Conservation (phyloP, 2,797 vertebrate species). For the Pangasius krempfi region DNA sequence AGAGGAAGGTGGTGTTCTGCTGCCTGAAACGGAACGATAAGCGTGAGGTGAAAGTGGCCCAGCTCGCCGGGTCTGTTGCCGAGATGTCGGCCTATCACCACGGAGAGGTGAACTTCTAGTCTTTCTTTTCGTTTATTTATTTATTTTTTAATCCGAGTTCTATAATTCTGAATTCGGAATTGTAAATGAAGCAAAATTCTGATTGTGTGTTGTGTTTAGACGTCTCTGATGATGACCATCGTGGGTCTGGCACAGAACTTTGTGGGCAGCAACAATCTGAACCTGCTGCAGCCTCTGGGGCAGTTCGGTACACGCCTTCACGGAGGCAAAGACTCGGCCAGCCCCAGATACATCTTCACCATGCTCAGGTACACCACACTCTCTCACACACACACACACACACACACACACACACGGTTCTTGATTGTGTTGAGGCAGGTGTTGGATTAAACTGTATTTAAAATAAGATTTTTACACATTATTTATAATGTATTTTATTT, state of each 20-base stretch:
- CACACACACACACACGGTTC: not conserved
- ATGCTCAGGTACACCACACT: conserved; percentile 87
- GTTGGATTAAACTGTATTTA: not conserved
- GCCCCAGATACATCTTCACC: conserved; percentile 98
- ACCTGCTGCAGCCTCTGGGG: conserved; percentile 90
- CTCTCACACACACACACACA: not conserved
- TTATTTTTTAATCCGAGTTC: not conserved
- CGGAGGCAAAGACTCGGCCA: conserved; percentile 96
- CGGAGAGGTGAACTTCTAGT: conserved; percentile 81
- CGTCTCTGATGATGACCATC: conserved; percentile 96
- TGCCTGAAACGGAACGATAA: conserved; percentile 97
- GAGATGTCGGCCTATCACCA: conserved; percentile 99
- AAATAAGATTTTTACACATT: not conserved
- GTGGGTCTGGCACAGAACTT: conserved; percentile 95
- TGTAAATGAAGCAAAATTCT: not conserved
- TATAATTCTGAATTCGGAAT: not conserved
- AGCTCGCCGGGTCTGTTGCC: conserved; percentile 96
- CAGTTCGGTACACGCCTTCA: conserved; percentile 97
- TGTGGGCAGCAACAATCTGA: conserved; percentile 97
- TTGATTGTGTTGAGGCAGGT: not conserved
- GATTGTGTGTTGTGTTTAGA: conserved; percentile 66
- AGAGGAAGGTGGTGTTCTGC: conserved; percentile 94
- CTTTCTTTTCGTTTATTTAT: not conserved
- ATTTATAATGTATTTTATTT: not conserved
- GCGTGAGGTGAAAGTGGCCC: conserved; percentile 96